Conservation (phyloP, 2,113 vertebrate species). For the Malurus elegans region DNA sequence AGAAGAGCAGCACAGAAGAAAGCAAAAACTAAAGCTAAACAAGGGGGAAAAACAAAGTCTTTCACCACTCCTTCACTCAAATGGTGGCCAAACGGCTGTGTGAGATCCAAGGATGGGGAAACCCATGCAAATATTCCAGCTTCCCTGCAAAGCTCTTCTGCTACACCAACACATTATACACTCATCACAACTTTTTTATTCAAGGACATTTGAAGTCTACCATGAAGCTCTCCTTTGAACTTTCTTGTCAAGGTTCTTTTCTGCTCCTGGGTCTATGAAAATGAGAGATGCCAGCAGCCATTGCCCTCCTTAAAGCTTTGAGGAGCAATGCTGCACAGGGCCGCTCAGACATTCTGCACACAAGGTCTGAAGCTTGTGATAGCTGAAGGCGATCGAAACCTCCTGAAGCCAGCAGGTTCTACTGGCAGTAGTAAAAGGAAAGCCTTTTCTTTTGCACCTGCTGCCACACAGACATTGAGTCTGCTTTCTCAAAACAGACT, state of each 20-base stretch:
- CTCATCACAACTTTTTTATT: neutral
- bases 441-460: neutral
- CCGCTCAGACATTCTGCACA: neutral
- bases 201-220: neutral
- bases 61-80: neutral
- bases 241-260: neutral
- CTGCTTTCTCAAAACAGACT: neutral
- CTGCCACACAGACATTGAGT: neutral
- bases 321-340: neutral
- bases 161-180: neutral
- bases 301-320: neutral
- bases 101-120: neutral
- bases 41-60: neutral
- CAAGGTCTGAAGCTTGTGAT: no score
- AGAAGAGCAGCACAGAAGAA: neutral
- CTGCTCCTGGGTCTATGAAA: neutral
- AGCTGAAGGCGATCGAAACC: rapidly evolving
- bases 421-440: neutral
- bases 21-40: neutral
- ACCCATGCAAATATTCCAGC: neutral
- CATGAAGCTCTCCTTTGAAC: neutral
- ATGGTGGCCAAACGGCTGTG: neutral
- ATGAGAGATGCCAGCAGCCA: neutral
- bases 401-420: neutral
- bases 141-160: neutral